Evolutionary conservation across 2,888 invertebrate species (phyloP), one percentile per base, ranked within the genome.

Genomic region (Aspidiotus destructor): DNA sequence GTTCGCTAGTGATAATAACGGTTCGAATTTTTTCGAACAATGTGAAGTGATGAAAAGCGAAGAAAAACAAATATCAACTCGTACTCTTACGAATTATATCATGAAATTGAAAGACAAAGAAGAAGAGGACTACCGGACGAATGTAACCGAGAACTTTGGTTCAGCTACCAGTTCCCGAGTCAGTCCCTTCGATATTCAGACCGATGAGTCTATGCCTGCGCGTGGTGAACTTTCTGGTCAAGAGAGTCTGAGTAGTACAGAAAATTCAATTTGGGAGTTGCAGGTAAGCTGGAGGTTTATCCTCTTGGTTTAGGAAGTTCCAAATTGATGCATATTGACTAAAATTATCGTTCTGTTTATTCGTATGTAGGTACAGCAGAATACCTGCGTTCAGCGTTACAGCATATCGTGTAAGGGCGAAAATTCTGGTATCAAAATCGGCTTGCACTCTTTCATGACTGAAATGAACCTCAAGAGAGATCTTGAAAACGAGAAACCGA

Each of bases 161-260:
- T 67, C 67, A 3, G 67, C 60, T 7, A 48, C 48, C n/a, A 60
- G 60, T 16, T 60, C 67, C 17, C 58, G 67, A 28, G 40, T 67
- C 8, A 67, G 67, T 41, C 67, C 71, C 2, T 58, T 89, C 60
- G 87, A 89, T 75, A 90, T 92, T 74, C 84, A 88, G 73, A 86
- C 91, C 0, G 90, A 92, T 75, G 92, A 92, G 77, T 85, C 86
- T 72, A 91, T 92, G 89, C 91, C 92, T 52, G 86, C 91, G 0
- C 83, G 89, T 71, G 91, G 91, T 1, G 92, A 92, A 78, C 82
- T 92, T 55, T 90, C 89, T 13, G 91, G 89, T 15, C 91, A 90
- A 76, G 92, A 91, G 76, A 89, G 89, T 78, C 67, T 67, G 44
- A 67, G 67, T 16, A 57, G 67, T 86, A 87, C 87, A 75, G 89